Evolutionary conservation across 2,888 invertebrate genomes (phyloP).

Genomic region (Strigamia transsilvanica): DNA sequence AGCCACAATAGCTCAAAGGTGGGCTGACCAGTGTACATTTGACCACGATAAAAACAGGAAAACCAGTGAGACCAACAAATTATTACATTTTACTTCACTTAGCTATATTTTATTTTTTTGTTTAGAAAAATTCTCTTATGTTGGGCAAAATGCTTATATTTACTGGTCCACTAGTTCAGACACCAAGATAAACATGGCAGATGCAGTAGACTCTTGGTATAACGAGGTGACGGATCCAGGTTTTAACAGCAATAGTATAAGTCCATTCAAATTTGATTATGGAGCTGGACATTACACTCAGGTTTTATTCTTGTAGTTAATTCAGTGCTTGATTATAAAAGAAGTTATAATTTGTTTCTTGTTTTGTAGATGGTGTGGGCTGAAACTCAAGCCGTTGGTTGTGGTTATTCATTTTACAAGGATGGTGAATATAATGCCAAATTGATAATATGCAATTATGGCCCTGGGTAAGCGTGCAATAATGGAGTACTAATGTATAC

Average conservation of each 20-base stretch:
- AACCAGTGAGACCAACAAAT: not conserved
- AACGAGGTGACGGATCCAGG: not conserved
- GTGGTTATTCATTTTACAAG: conserved; percentile 12
- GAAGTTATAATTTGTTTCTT: not conserved
- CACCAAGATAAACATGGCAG: not conserved
- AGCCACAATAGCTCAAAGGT: conserved; percentile 6
- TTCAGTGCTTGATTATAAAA: no score
- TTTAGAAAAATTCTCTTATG: not conserved
- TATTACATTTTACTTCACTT: not conserved
- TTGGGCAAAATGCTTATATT: not conserved
- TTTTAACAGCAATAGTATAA: no score
- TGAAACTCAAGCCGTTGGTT: not conserved
- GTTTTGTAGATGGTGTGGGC: not conserved
- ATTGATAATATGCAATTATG: not conserved
- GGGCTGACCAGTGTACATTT: conserved; percentile 3
- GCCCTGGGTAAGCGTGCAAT: not conserved
- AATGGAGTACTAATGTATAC: no score
- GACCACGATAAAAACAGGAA: not conserved
- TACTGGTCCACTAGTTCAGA: not conserved
- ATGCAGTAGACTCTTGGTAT: not conserved
- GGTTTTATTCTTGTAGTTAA: not conserved
- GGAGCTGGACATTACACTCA: no score
- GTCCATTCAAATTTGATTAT: not conserved
- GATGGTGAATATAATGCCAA: not conserved
- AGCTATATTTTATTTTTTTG: not conserved